Base-by-base conservation (phyloP, 64 coral and sea anemone species). In the Stichodactyla helianthus region DNA sequence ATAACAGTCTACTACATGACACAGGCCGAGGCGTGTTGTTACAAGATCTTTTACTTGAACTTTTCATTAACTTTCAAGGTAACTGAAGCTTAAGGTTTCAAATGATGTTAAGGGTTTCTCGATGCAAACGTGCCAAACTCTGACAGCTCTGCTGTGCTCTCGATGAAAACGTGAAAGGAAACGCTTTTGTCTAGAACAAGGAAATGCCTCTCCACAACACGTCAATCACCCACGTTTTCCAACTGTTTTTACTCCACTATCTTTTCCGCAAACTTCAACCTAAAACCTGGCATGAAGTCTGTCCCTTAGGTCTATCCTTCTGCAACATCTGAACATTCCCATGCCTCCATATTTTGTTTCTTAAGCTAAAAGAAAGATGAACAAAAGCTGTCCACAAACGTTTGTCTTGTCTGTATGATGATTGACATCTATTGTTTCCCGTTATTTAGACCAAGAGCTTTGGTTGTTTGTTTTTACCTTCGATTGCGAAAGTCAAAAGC, bases 391-490 rank as follows among this genome's bases (percentile, higher is more conserved):
- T 81, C 17, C 18, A 20, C 50, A 53, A 81, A 81, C 78, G 52
- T 81, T 81, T 81, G 52, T 81, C 26, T 50, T 81, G 78, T 81
- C 78, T 54, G 50, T 81, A 10, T 18, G 35, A 19, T 81, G 78
- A 81, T 15, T 81, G 78, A 81, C 78, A 81, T 19, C 35, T 54
- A 81, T 81, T 81, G 78, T 81, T 81, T 81, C 51, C 50, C 6
- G 14, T 74, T 81, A 51, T 81, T 81, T 52, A 81, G 78, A 15
- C 78, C 78, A 81, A 81, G 78, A 81, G 78, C 16, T 54, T 54
- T 52, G 17, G 35, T 9, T 81, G n/a, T 81, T 81, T 81, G 51
- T 81, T 81, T 27, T 81, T 31, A 14, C 25, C 68, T 35, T 74
- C 10, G 20, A 65, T 22, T 44, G 4, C 35, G 35, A 44, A 65